These are phyloP conservation scores for Chrysochloris asiatica DNA, from an alignment of 2,113 vertebrate genomes.

Conservation along the genomic window DNA sequence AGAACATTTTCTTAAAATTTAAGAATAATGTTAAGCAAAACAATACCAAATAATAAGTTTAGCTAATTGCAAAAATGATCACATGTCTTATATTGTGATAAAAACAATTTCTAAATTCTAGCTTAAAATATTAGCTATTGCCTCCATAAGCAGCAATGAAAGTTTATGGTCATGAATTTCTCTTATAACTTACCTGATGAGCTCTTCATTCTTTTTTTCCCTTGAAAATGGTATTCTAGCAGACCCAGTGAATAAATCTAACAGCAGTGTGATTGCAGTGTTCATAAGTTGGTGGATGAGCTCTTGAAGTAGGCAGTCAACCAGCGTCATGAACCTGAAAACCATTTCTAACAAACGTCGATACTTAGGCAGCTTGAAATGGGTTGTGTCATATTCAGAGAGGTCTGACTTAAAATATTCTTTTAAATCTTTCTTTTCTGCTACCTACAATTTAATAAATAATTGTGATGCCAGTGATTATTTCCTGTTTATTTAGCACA, in stretches of 20 bases:
- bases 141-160: not conserved
- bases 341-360: conserved; percentile 65
- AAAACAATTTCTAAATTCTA: conserved; percentile 26
- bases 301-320: conserved; percentile 83
- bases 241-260: conserved; percentile 72
- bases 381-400: conserved; percentile 28
- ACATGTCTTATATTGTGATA: not conserved
- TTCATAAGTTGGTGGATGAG: conserved; percentile 76
- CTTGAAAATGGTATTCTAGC: conserved; percentile 29
- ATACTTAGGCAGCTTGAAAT: conserved; percentile 73
- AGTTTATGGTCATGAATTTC: not conserved
- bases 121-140: conserved; percentile 6
- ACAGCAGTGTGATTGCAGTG: conserved; percentile 65
- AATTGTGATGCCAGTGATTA: not conserved
- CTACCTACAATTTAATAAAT: conserved; percentile 75
- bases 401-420: conserved; percentile 71
- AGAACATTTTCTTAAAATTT: conserved; percentile 13
- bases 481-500: not conserved
- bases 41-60: not conserved
- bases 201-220: conserved; percentile 71
- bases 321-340: conserved; percentile 77
- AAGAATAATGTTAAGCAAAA: not conserved
- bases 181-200: conserved; percentile 71
- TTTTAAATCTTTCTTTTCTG: conserved; percentile 74
- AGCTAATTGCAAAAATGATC: conserved; percentile 9